Evolutionary conservation across 1,140 invertebrate species (phyloP), one percentile per base, ranked within the genome.

Genomic region (Hormaphis cornu): DNA sequence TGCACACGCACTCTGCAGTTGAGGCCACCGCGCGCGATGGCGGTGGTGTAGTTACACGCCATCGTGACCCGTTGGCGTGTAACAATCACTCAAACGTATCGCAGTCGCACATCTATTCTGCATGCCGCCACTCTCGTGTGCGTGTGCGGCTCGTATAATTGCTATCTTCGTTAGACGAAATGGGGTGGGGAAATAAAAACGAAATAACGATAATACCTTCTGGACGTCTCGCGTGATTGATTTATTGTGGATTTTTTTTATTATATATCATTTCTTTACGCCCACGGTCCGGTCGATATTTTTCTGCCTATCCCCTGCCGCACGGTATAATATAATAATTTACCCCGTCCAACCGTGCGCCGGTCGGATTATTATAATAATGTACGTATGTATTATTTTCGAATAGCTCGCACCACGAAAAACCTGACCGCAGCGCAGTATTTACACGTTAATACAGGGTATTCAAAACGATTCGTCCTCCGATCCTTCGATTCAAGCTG

Each of bases 231-330:
- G 42, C 6, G 40, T 66, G 61, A 66, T 66, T 66, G 61, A 66
- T 66, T 66, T 66, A 66, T 66, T 44, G 61, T 66, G 61, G 44
- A 48, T 66, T 63, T 63, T 63, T 54, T 4, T 48, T 20, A 37
- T 40, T n/a, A n/a, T n/a, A n/a, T n/a, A n/a, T n/a, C n/a, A n/a
- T 48, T 44, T 14, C 24, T 26, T 61, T 18, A 48, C 44, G 42
- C 61, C 61, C 61, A 66, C 61, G 61, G 61, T 10, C 54, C 54
- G 54, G 54, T 66, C 61, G 33, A 66, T 66, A 33, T 66, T 50
- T 63, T 30, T 33, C 26, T 59, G 30, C n/a, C 58, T 46, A n/a
- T n/a, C 40, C 58, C 26, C 40, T 16, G 58, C 58, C 20, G n/a
- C n/a, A n/a, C n/a, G n/a, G n/a, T n/a, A n/a, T n/a, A n/a, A n/a